Conservation (phyloP, 1,140 invertebrate species). For the Onthophagus taurus region DNA sequence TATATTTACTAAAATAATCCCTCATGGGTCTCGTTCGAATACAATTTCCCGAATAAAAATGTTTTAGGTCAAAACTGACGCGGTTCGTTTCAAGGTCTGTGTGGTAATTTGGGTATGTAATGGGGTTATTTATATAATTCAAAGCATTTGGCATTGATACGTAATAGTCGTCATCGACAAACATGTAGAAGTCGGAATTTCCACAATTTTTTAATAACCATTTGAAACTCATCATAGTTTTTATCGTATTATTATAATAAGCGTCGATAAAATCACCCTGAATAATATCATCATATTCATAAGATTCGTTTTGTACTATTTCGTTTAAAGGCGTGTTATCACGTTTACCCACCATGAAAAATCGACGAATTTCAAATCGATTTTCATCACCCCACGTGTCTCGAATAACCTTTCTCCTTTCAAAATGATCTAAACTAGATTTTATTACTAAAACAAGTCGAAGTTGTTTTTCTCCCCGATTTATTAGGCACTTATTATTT, state of each 20-base stretch:
- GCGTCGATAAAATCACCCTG: constrained; percentile 72
- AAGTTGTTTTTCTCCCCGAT: constrained; percentile 34
- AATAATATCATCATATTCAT: constrained; percentile 66
- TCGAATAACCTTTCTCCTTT: constrained; percentile 63
- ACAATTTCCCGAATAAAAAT: constrained; percentile 69
- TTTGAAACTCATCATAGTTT: constrained; percentile 80
- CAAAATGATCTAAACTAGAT: constrained; percentile 66
- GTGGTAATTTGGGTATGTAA: constrained; percentile 57
- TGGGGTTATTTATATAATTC: constrained; percentile 61
- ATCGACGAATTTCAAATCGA: constrained; percentile 53
- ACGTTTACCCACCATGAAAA: constrained; percentile 68
- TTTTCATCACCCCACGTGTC: constrained; percentile 71
- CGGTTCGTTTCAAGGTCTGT: constrained; percentile 30
- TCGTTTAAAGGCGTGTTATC: constrained; percentile 39
- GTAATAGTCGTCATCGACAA: constrained; percentile 90
- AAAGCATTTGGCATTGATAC: constrained; percentile 80
- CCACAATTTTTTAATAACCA: constrained; percentile 70
- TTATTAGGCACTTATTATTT: constrained; percentile 48
- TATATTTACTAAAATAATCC: constrained; percentile 79
- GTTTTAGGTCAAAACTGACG: constrained; percentile 43
- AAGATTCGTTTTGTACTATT: constrained; percentile 53
- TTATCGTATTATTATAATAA: constrained; percentile 92
- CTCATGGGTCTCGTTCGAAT: constrained; percentile 68
- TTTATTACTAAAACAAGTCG: constrained; percentile 71
- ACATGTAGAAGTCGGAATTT: constrained; percentile 73